Base-by-base conservation (phyloP, 2,797 vertebrate species). In the Linurgus olivaceus region DNA sequence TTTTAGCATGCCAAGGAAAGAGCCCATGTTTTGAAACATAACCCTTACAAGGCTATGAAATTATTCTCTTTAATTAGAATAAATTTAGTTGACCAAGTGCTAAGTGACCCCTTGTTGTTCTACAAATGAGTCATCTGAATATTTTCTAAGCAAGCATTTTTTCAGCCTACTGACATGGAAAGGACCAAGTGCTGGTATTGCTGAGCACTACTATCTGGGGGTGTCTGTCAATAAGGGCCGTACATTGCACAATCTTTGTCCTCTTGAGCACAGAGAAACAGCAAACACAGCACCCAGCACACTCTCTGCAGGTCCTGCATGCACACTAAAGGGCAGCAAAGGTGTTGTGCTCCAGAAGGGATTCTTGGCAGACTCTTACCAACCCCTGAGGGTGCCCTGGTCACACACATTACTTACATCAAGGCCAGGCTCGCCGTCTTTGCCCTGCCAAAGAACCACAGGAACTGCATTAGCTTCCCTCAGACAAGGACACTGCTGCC, bases 351-450 rank as follows among this genome's bases (percentile, higher is more conserved):
- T 68, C 59, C 52, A 35, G 13, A n/a, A 91, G 71, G 50, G 87
- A 31, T 11, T 33, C 91, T 61, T 66, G 50, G 88, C 76, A 91
- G 47, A 70, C 0, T 21, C 82, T 96, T 92, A 96, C 95, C 73
- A n/a, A 96, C 79, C 66, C 85, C 35, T 16, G 73, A 33, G 82
- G 90, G 89, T 40, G 85, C 87, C 95, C 42, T 93, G 85, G 83
- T 86, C 87, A 88, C 75, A 93, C 9, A 66, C 25, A 77, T 90
- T 97, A 99, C 99, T 99, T 98, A 99, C 99, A 98, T 99, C 99
- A 95, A 99, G 97, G 97, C 99, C 99, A 95, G 99, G 99, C 92
- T 99, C 98, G 94, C 99, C 99, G 95, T 99, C 98, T 93, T 99
- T 98, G 95, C 99, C 99, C 99, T 99, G 98, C 84, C 97, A 98